A percentile compares a stretch with the other conserved stretches of the same genome.
phyloP scores from a whole-genome alignment of 2,797 vertebrate species.

The Dendrocincla tyrannina region DNA sequence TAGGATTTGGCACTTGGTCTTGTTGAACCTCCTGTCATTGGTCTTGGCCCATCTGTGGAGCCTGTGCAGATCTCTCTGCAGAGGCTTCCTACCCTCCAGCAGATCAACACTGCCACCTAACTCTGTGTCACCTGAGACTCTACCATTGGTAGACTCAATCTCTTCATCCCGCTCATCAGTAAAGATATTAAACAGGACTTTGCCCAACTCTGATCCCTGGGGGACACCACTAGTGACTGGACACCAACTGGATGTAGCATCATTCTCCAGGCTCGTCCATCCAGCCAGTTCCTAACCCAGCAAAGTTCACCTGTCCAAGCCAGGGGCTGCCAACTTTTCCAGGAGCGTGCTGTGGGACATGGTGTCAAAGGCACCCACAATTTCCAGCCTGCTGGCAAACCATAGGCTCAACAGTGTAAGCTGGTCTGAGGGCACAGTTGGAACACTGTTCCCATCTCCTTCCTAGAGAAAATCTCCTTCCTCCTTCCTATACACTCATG shows the following conservation, averaged over 20 bases:
- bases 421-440: neutral
- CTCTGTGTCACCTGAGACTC: too few relatives aligned
- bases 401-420: fast-evolving
- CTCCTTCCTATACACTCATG: neutral
- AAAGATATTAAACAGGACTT: neutral
- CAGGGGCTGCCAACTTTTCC: fast-evolving
- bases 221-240: neutral
- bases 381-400: neutral
- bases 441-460: neutral
- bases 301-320: fast-evolving
- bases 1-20: neutral
- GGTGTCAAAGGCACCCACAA: neutral
- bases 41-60: neutral
- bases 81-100: neutral
- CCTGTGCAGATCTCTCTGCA: neutral
- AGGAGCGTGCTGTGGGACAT: fast-evolving
- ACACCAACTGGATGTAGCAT: fast-evolving
- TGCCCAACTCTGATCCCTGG: neutral
- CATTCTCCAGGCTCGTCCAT: fast-evolving
- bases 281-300: neutral
- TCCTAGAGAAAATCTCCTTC: neutral
- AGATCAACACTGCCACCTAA: fast-evolving
- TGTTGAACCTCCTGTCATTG: neutral
- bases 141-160: neutral
- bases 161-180: neutral